Conservation (phyloP, 2,888 invertebrate genomes). For the Prostheceraeus crozeri region DNA sequence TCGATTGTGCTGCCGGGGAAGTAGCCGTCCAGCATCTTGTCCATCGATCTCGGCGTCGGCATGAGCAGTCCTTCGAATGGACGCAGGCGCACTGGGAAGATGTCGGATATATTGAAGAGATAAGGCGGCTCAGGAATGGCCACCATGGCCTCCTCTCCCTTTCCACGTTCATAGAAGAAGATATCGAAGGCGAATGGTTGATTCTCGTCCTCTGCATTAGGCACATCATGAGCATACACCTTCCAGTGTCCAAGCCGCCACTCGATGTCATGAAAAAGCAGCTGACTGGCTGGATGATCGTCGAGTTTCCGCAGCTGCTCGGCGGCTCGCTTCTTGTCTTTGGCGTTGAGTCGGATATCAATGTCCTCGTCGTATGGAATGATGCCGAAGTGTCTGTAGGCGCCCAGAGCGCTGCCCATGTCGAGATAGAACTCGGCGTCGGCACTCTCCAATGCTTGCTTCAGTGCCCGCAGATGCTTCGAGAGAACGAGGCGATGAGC, state of each 20-base stretch:
- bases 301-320: neutral
- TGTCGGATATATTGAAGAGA: neutral
- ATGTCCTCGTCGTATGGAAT: constrained; percentile 12
- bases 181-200: neutral
- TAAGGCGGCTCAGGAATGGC: neutral
- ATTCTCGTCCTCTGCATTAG: neutral
- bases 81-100: neutral
- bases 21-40: neutral
- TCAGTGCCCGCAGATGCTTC: neutral
- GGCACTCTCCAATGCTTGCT: neutral
- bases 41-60: neutral
- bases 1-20: neutral
- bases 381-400: neutral
- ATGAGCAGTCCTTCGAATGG: neutral
- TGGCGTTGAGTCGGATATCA: neutral
- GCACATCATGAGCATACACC: neutral
- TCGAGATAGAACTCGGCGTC: neutral
- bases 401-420: constrained; percentile 22
- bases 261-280: constrained; percentile 7
- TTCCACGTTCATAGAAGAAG: neutral
- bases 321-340: neutral
- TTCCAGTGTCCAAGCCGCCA: constrained; percentile 1
- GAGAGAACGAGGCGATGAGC: too few relatives aligned
- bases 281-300: neutral
- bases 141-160: neutral